Evolutionary conservation across 2,888 invertebrate genomes (phyloP), one percentile per base, ranked within the genome.

Genomic region (Mimas tiliae): DNA sequence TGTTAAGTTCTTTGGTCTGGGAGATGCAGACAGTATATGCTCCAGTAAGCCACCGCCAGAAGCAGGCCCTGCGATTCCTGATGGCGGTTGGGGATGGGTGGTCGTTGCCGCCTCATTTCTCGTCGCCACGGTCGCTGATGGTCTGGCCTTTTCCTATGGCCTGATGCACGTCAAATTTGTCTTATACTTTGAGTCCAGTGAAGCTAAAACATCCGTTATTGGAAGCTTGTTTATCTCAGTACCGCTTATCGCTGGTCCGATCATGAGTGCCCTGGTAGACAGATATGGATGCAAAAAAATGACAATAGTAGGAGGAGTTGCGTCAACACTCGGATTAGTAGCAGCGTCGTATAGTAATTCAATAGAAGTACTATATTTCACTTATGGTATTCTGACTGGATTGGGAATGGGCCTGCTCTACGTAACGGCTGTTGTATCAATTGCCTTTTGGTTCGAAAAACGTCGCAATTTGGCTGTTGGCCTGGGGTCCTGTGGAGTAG

Each of bases 381-480:
- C 97, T 0, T 98, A 98, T 81, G 98, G 98, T 62, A 92, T 98
- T 3, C 95, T 98, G 76, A 96, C 97, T 63, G 98, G 98, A 0
- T 87, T 98, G 58, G 98, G 98, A 2, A 94, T 98, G 85, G 97
- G 98, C 3, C 86, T 97, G 53, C 95, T 97, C 72, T 98, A 98
- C 85, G 98, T 98, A 6, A 97, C 98, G 7, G 98, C 98, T 14
- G 98, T 98, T 6, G 98, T 98, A 12, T 97, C 97, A 64, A 97
- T 98, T 65, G 98, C 98, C 0, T 98, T 97, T 86, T 98, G 98
- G 96, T 98, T 98, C 87, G 98, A 98, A 77, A 97, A 97, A 84
- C 96, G 96, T 77, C 95, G 98, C 42, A 97, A 97, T 50, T 94
- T 98, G 74, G 98, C 98, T 11, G 97, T 98, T 4, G 97, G 98